Evolutionary conservation across 1,140 invertebrate species (phyloP), one percentile per base, ranked within the genome.

Genomic region (Drosophila carrolli): DNA sequence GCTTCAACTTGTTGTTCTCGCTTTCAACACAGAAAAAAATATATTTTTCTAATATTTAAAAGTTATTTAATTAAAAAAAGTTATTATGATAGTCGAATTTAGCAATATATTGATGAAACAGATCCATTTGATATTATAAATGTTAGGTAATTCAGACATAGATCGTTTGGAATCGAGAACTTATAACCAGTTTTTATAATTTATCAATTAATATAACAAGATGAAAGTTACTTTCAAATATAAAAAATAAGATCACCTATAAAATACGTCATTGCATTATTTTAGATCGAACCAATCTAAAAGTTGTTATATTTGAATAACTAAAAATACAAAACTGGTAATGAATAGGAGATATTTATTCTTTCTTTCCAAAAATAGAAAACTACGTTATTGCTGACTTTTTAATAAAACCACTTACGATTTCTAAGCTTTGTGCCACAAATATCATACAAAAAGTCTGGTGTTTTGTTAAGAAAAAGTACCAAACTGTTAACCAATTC

Each of bases 1-100:
- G 50, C 48, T 58, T 35, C 53, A 50, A 48, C 44, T 40, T 16
- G 61, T 46, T 61, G 61, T 46, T 70, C 40, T 68, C 35, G 37
- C 35, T 38, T 40, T 46, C 14, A 27, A 19, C 65, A 68, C 47
- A 5, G 32, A 4, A 11, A 63, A 16, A 38, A 65, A 62, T n/a
- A 19, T 19, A 29, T 16, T 13, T 11, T 40, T 5, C 23, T 19
- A 41, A 41, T 1, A 8, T 27, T 11, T 4, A 11, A 46, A 46
- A 23, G 10, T 4, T 23, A 23, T 23, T 44, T 16, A 16, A 9
- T 9, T 1, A 9, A 10, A 16, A 9, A 9, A 16, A 44, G 19
- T 44, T 8, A 19, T 23, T 23, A 4, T 23, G 2, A 23, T 2
- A 0, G 23, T 23, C 4, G 23, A 23, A 23, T 23, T 23, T 23